These are phyloP conservation scores for Dryadula phaetusa DNA, from an alignment of 2,888 invertebrate species.

Conservation along the genomic window DNA sequence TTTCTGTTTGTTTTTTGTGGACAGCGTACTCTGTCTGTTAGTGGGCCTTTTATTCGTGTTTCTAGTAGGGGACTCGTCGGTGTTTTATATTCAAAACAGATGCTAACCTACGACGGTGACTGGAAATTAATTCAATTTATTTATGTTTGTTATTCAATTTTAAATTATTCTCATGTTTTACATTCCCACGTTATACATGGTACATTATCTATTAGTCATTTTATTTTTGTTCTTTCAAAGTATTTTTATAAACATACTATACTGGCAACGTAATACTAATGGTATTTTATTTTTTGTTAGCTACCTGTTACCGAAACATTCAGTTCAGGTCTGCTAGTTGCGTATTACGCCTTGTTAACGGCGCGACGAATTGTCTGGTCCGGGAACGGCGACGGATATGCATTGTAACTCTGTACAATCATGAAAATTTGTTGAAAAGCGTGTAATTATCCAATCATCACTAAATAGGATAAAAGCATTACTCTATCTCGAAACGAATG, in stretches of 20 bases:
- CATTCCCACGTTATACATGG: slow-evolving; percentile 68
- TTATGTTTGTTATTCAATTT: slow-evolving; percentile 74
- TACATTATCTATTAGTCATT: slow-evolving; percentile 40
- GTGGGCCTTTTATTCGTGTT: slow-evolving; percentile 76
- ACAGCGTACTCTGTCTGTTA: slow-evolving; percentile 50
- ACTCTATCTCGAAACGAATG: neutral
- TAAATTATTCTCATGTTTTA: slow-evolving; percentile 71
- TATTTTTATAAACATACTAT: neutral
- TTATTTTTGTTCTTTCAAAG: neutral
- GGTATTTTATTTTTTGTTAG: slow-evolving; percentile 11
- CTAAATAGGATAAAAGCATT: slow-evolving; percentile 22
- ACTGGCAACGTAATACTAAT: neutral
- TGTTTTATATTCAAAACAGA: slow-evolving; percentile 82
- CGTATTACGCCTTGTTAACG: slow-evolving; percentile 55
- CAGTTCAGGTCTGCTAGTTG: slow-evolving; percentile 46
- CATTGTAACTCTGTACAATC: slow-evolving; percentile 50
- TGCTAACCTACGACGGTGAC: slow-evolving; percentile 71
- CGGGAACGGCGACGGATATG: slow-evolving; percentile 53
- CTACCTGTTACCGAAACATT: slow-evolving; percentile 36
- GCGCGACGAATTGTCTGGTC: slow-evolving; percentile 56
- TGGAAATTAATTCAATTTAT: slow-evolving; percentile 78
- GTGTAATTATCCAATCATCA: slow-evolving; percentile 62
- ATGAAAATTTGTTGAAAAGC: slow-evolving; percentile 64
- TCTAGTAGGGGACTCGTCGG: slow-evolving; percentile 64
- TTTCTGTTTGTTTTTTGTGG: slow-evolving; percentile 69